These are phyloP conservation scores for Chroicocephalus ridibundus DNA, from an alignment of 2,113 vertebrate species.

Conservation along the genomic window DNA sequence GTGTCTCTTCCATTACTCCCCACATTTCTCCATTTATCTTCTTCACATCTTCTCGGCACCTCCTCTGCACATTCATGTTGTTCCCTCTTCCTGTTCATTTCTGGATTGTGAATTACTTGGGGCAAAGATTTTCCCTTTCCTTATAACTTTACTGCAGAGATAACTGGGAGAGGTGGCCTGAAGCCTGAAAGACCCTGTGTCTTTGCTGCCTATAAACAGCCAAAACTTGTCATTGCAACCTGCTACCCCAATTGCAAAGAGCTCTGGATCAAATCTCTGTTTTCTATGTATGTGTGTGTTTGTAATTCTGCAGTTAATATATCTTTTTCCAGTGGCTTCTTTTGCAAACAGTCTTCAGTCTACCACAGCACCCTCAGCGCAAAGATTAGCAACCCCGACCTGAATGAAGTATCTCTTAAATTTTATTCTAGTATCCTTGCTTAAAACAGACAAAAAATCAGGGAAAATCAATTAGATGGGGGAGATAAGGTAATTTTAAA, in stretches of 20 bases:
- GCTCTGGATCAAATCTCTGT: not conserved
- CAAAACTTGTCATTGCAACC: not conserved
- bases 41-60: not conserved
- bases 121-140: not conserved
- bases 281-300: not conserved
- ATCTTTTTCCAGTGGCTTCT: not conserved
- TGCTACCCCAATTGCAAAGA: not conserved
- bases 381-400: not conserved
- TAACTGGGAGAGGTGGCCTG: rapidly evolving
- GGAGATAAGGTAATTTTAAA: not conserved
- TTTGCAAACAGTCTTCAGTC: not conserved
- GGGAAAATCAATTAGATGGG: not conserved
- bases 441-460: not conserved
- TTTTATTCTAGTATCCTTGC: not conserved
- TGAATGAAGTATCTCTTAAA: not conserved
- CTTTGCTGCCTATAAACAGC: not conserved
- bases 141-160: not conserved
- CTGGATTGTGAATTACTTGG: not conserved
- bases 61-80: not conserved
- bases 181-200: not conserved
- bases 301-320: not conserved
- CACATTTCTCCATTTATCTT: not conserved
- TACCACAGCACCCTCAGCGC: not conserved
- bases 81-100: not conserved
- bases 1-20: not conserved